phyloP scores from a whole-genome alignment of 2,797 vertebrate species.

The Tapera naevia region DNA sequence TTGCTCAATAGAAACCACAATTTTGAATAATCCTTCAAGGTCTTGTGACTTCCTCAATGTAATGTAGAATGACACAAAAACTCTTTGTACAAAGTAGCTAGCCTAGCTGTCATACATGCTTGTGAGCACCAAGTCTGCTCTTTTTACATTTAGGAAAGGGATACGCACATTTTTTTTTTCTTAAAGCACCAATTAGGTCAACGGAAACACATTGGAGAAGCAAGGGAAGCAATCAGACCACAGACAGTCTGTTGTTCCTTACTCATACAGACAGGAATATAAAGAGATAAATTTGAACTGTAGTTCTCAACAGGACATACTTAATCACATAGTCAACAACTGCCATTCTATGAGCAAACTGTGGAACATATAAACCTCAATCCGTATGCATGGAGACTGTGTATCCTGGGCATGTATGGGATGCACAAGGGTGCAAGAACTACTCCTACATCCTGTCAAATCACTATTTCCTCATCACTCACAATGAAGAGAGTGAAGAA shows the following conservation, averaged over 20 bases:
- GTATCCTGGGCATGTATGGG: background rate
- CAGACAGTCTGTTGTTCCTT: background rate
- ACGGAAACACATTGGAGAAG: background rate
- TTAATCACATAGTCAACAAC: background rate
- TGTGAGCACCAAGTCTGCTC: background rate
- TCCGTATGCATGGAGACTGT: background rate
- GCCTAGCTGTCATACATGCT: background rate
- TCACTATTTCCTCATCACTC: background rate
- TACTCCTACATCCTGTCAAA: background rate
- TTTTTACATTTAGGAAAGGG: background rate
- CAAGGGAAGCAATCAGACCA: background rate
- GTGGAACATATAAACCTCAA: background rate
- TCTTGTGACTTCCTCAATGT: background rate
- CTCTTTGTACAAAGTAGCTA: background rate
- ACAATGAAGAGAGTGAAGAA: background rate
- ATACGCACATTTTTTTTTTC: background rate
- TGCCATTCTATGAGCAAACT: background rate
- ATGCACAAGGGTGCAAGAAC: background rate
- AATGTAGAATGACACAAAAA: conserved; percentile 9
- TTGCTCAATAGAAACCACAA: background rate
- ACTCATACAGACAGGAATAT: background rate
- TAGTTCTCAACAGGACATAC: background rate
- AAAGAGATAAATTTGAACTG: conserved; percentile 3
- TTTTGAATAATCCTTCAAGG: conserved; percentile 9
- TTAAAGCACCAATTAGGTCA: background rate